These are phyloP conservation scores for Rutpela maculata DNA, from an alignment of 2,888 invertebrate genomes.

Conservation along the genomic window DNA sequence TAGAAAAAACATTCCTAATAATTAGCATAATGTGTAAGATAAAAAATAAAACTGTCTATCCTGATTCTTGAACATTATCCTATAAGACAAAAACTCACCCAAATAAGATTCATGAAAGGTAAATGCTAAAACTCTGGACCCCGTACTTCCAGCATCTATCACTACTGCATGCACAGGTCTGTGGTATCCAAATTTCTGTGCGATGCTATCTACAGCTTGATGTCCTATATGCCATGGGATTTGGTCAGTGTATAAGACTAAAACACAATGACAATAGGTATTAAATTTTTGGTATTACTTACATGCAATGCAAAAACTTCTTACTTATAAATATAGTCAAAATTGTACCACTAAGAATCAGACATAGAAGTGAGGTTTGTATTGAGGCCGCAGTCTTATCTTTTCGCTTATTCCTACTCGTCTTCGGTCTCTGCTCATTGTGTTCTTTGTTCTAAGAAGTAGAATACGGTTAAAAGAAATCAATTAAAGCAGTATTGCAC, in stretches of 20 bases:
- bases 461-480: neutral
- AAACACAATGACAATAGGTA: slow-evolving; percentile 48
- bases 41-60: too few relatives aligned
- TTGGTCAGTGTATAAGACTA: slow-evolving; percentile 78
- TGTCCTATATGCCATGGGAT: slow-evolving; percentile 74
- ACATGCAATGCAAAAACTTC: slow-evolving; percentile 30
- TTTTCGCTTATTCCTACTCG: slow-evolving; percentile 64
- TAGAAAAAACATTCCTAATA: too few relatives aligned
- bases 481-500: neutral
- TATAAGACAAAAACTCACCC: slow-evolving; percentile 72
- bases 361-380: slow-evolving; percentile 70
- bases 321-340: slow-evolving; percentile 71
- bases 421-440: slow-evolving; percentile 59
- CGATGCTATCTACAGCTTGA: slow-evolving; percentile 82
- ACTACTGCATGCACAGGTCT: slow-evolving; percentile 88
- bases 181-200: slow-evolving; percentile 83
- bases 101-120: slow-evolving; percentile 87
- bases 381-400: slow-evolving; percentile 65
- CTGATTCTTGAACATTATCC: neutral
- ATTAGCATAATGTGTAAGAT: too few relatives aligned
- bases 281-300: neutral
- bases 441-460: slow-evolving; percentile 64
- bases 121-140: slow-evolving; percentile 89
- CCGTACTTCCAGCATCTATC: slow-evolving; percentile 96
- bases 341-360: slow-evolving; percentile 70